A percentile compares a stretch with the other conserved stretches of the same genome.
Evolutionary conservation across 2,888 invertebrate species (phyloP).

Genomic region (Dendrolimus houi): DNA sequence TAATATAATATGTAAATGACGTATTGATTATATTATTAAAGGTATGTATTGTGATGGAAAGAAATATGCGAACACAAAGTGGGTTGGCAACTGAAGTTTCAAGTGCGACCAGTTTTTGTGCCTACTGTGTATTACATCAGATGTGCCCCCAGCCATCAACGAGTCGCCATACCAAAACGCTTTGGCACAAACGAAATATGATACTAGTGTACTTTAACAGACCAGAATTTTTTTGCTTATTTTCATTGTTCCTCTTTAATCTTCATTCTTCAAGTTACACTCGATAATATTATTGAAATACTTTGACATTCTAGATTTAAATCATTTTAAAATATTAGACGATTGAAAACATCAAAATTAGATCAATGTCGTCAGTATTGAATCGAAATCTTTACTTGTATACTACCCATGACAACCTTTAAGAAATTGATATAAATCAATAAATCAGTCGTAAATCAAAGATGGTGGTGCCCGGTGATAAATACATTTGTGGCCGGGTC

Average conservation of each 20-base stretch:
- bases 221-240: not conserved
- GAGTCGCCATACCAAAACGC: slow-evolving; percentile 6
- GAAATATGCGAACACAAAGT: slow-evolving; percentile 7
- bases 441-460: not conserved
- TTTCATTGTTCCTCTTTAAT: no score
- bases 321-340: no score
- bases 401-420: no score
- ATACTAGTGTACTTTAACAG: not conserved
- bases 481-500: slow-evolving; percentile 25
- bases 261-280: no score
- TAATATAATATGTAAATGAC: no score
- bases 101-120: slow-evolving; percentile 58
- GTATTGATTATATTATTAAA: not conserved
- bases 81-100: slow-evolving; percentile 36
- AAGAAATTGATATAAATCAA: no score
- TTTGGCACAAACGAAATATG: not conserved
- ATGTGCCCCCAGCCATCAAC: slow-evolving; percentile 24
- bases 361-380: no score
- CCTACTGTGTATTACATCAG: slow-evolving; percentile 38
- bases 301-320: no score
- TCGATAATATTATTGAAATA: no score
- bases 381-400: no score
- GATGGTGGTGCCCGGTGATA: slow-evolving; percentile 8
- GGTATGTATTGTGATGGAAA: not conserved
- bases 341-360: no score